A percentile compares a stretch with the other conserved stretches of the same genome.
Evolutionary conservation across 2,113 vertebrate genomes (phyloP).

Genomic region (Gymnobelideus leadbeateri): DNA sequence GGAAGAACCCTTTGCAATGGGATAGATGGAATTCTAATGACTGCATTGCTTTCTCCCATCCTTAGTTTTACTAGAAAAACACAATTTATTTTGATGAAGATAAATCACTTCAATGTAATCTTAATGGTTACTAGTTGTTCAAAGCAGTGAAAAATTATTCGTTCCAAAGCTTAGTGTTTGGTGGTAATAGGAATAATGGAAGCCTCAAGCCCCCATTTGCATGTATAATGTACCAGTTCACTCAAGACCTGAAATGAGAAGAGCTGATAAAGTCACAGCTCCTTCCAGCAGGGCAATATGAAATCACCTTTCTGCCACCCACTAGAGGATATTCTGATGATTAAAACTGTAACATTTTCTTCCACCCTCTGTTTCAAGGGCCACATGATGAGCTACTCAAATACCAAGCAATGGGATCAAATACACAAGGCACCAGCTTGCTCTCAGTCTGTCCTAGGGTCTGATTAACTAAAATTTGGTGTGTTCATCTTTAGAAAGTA

Average conservation of each 20-base stretch:
- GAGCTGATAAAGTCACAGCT: constrained; percentile 42
- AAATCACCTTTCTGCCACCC: constrained; percentile 51
- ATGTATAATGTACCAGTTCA: constrained; percentile 61
- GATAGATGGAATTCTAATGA: constrained; percentile 36
- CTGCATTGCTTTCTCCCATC: constrained; percentile 11
- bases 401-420: not conserved
- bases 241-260: constrained; percentile 45
- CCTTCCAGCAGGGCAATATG: not conserved
- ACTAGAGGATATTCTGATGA: not conserved
- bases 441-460: constrained; percentile 53
- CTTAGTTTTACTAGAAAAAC: not conserved
- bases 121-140: constrained; percentile 29
- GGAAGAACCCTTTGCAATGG: not conserved
- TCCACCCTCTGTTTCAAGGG: constrained; percentile 12
- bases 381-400: constrained; percentile 13
- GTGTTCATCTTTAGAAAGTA: constrained; percentile 9
- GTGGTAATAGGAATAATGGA: constrained; percentile 51
- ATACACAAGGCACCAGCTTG: constrained; percentile 7
- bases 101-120: constrained; percentile 40
- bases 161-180: constrained; percentile 38
- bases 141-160: constrained; percentile 45
- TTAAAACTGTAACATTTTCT: constrained; percentile 12
- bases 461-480: constrained; percentile 11
- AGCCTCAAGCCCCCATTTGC: constrained; percentile 44
- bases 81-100: constrained; percentile 51